These are phyloP conservation scores for Takifugu flavidus DNA, from an alignment of 2,113 vertebrate species.

Conservation along the genomic window DNA sequence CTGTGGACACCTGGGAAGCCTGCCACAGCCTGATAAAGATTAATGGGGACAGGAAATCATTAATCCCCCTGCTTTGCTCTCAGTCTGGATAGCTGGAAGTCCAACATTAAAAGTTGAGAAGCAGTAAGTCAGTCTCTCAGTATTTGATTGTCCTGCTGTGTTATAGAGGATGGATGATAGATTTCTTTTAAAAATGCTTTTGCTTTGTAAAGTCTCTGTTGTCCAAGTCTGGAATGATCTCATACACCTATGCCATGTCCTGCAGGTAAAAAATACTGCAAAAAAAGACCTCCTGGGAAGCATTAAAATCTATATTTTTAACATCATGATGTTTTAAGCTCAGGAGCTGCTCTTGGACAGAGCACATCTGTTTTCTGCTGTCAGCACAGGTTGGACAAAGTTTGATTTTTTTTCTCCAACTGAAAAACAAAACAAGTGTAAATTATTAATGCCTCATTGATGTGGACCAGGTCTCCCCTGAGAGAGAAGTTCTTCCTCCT, in stretches of 20 bases:
- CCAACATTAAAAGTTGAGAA: slow-evolving; percentile 10
- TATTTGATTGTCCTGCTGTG: slow-evolving; percentile 6
- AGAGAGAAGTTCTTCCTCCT: slow-evolving; percentile 28
- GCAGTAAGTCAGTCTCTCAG: neutral
- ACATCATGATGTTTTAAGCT: slow-evolving; percentile 39
- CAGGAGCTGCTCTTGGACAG: slow-evolving; percentile 12
- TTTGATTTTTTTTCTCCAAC: slow-evolving; percentile 23
- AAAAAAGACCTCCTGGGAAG: too few relatives aligned
- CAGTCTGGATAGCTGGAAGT: slow-evolving; percentile 20
- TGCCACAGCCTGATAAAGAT: slow-evolving; percentile 46
- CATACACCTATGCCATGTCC: too few relatives aligned
- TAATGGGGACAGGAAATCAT: slow-evolving; percentile 41
- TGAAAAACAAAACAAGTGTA: slow-evolving; percentile 15
- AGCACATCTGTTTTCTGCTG: slow-evolving; percentile 24
- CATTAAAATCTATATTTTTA: slow-evolving; percentile 28
- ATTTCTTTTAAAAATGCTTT: too few relatives aligned
- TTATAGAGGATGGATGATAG: too few relatives aligned
- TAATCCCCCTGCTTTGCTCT: slow-evolving; percentile 35
- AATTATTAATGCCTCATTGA: slow-evolving; percentile 61
- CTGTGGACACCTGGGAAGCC: slow-evolving; percentile 11
- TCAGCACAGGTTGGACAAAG: slow-evolving; percentile 23
- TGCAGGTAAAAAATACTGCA: too few relatives aligned
- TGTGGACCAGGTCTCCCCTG: slow-evolving; percentile 28
- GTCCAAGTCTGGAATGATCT: too few relatives aligned
- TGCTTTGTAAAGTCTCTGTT: too few relatives aligned